Percentiles rank a stretch among this genome's conserved stretches.
Evolutionary conservation across 1,140 invertebrate species (phyloP).

Genomic region (Charaxes varanes): DNA sequence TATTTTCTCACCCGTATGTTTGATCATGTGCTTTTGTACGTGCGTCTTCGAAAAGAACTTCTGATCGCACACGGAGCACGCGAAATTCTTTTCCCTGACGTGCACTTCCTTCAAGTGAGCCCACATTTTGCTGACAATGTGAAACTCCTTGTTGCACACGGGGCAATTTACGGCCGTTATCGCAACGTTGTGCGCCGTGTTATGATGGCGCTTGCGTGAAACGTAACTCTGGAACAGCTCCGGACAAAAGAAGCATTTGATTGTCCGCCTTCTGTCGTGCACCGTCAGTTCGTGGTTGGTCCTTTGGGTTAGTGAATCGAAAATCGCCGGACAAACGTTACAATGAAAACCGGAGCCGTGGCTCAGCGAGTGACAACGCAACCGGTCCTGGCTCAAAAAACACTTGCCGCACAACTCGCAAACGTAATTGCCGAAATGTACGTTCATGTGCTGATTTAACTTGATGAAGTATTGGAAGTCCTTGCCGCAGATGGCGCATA

Average conservation of each 20-base stretch:
- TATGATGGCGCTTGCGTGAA: constrained; percentile 47
- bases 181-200: constrained; percentile 29
- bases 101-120: constrained; percentile 60
- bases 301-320: constrained; percentile 41
- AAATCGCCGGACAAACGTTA: constrained; percentile 33
- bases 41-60: constrained; percentile 54
- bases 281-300: constrained; percentile 38
- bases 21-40: constrained; percentile 67
- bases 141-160: constrained; percentile 46
- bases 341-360: constrained; percentile 46
- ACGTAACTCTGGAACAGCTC: constrained; percentile 49
- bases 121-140: constrained; percentile 52
- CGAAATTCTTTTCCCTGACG: constrained; percentile 49
- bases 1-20: constrained; percentile 81
- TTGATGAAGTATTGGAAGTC: constrained; percentile 64
- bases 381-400: constrained; percentile 66
- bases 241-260: constrained; percentile 49
- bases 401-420: constrained; percentile 87
- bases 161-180: constrained; percentile 40
- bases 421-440: constrained; percentile 75
- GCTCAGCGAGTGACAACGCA: constrained; percentile 39
- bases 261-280: constrained; percentile 34
- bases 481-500: constrained; percentile 58
- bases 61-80: constrained; percentile 50
- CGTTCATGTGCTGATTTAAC: constrained; percentile 64